Evolutionary conservation across 2,888 invertebrate species (phyloP).

Genomic region (Himalopsyche kuldschensis): DNA sequence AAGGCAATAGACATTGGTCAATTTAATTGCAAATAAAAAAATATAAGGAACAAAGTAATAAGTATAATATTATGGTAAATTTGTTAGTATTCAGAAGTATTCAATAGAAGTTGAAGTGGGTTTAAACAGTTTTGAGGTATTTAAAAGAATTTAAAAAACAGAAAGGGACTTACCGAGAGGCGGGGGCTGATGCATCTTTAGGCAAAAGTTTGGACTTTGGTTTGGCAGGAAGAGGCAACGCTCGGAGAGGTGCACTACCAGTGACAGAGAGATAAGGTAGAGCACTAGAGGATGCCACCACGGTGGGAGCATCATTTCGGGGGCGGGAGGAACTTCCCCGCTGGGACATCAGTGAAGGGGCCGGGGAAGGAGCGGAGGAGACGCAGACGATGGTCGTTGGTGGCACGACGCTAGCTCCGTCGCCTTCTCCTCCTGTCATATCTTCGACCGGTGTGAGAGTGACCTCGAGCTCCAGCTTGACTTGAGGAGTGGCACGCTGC

Average conservation of each 20-base stretch:
- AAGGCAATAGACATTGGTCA: neutral
- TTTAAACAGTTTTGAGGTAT: no score
- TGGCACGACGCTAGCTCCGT: constrained; percentile 20
- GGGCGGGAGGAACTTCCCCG: constrained; percentile 11
- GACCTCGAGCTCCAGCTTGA: constrained; percentile 61
- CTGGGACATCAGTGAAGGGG: constrained; percentile 22
- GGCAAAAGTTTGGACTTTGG: constrained; percentile 46
- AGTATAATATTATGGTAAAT: no score
- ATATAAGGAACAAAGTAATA: neutral
- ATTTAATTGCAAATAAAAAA: neutral
- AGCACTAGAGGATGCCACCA: constrained; percentile 54
- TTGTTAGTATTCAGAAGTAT: no score
- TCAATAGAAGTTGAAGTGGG: neutral
- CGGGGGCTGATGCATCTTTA: constrained; percentile 34
- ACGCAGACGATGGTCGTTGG: constrained; percentile 31
- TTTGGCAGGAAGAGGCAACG: constrained; percentile 32
- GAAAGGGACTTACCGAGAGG: constrained; percentile 15
- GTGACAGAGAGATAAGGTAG: constrained; percentile 56
- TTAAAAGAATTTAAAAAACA: no score
- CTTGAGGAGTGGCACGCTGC: constrained; percentile 49
- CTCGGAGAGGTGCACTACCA: constrained; percentile 54
- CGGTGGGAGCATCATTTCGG: constrained; percentile 30
- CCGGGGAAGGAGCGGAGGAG: constrained; percentile 41
- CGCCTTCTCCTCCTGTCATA: constrained; percentile 42
- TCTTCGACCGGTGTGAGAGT: constrained; percentile 66